Evolutionary conservation across 2,888 invertebrate species (phyloP).

Genomic region (Limnephilus marmoratus): DNA sequence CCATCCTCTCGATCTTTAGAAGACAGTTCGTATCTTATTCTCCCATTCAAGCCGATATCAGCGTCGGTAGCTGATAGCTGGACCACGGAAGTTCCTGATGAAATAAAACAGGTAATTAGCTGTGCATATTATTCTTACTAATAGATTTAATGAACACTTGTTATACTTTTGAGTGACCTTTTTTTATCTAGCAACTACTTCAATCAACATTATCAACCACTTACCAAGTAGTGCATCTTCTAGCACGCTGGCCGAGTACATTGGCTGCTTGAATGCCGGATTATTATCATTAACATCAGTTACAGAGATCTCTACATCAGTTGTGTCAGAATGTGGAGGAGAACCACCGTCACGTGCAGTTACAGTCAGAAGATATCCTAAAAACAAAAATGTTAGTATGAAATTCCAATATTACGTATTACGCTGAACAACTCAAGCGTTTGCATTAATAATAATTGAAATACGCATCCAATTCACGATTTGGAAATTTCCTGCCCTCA

Average conservation of each 20-base stretch:
- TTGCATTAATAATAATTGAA: no score
- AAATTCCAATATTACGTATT: not conserved
- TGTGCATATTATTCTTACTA: not conserved
- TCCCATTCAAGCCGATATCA: conserved; percentile 92
- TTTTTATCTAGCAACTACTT: conserved; percentile 58
- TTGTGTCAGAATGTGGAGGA: conserved; percentile 94
- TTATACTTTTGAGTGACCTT: not conserved
- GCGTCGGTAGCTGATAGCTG: conserved; percentile 90
- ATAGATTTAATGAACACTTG: not conserved
- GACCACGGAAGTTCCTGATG: conserved; percentile 83
- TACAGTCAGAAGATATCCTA: conserved; percentile 91
- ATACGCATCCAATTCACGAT: no score
- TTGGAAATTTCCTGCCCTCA: no score
- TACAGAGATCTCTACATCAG: conserved; percentile 96
- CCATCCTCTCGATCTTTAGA: conserved; percentile 88
- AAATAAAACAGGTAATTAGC: not conserved
- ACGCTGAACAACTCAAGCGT: not conserved
- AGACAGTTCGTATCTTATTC: conserved; percentile 87
- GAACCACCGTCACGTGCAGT: conserved; percentile 95
- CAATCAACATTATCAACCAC: conserved; percentile 61
- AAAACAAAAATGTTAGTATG: conserved; percentile 13
- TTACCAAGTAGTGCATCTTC: conserved; percentile 92
- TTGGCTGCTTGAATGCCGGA: conserved; percentile 89
- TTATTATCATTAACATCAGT: conserved; percentile 98
- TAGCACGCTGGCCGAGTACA: conserved; percentile 89